Percentiles rank a stretch among this genome's conserved stretches.
Conservation (phyloP, 2,113 vertebrate genomes). For the Vicugna pacos region DNA sequence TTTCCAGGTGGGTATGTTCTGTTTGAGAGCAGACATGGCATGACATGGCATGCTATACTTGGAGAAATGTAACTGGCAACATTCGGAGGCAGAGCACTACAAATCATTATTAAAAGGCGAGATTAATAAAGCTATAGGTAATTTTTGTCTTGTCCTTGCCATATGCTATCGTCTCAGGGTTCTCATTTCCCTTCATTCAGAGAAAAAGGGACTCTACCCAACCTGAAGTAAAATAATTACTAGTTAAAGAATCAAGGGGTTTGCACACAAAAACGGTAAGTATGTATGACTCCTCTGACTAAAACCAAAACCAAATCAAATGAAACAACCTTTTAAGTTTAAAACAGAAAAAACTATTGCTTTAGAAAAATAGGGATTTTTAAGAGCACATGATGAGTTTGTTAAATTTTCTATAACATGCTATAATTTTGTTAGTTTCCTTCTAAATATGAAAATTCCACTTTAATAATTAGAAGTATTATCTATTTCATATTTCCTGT, state of each 20-base stretch:
- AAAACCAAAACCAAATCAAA: not conserved
- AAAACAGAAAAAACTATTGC: not conserved
- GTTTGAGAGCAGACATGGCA: too few relatives aligned
- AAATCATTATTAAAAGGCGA: not conserved
- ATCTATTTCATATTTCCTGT: not conserved
- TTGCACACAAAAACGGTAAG: not conserved
- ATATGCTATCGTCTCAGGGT: not conserved
- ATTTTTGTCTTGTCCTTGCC: not conserved
- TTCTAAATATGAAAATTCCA: not conserved
- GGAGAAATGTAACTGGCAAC: not conserved
- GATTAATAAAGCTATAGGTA: not conserved
- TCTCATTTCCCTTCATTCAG: not conserved
- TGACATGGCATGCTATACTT: not conserved
- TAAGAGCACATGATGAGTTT: not conserved
- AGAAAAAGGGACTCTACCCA: not conserved
- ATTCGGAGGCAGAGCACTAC: not conserved
- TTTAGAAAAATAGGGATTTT: not conserved
- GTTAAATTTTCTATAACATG: not conserved
- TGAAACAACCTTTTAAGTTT: not conserved
- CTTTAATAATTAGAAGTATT: not conserved
- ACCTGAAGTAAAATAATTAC: not conserved
- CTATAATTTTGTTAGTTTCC: not conserved
- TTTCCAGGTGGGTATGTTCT: not conserved
- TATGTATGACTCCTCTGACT: not conserved
- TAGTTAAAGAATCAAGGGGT: not conserved